These are phyloP conservation scores for Leucophenga varia DNA, from an alignment of 1,140 invertebrate genomes.

Conservation along the genomic window DNA sequence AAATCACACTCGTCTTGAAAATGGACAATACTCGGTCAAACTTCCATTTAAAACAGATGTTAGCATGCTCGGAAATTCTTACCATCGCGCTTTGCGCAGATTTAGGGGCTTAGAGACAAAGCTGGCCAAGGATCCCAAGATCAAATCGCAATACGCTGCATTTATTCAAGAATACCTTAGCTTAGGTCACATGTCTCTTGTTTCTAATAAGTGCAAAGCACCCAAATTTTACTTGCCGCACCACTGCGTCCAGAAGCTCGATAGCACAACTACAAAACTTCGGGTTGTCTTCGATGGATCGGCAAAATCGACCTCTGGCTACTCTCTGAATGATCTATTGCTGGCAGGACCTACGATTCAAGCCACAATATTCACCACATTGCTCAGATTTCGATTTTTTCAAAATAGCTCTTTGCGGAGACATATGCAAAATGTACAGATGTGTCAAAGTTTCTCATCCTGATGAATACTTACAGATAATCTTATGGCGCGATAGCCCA, in stretches of 20 bases:
- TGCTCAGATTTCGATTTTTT: constrained; percentile 51
- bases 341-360: constrained; percentile 18
- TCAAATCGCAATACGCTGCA: neutral
- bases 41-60: neutral
- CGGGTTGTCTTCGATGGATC: constrained; percentile 17
- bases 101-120: neutral
- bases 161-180: constrained; percentile 3
- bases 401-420: constrained; percentile 4
- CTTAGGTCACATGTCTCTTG: constrained; percentile 2
- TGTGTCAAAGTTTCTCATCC: constrained; percentile 6
- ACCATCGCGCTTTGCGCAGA: neutral
- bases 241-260: constrained; percentile 15
- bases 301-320: constrained; percentile 7
- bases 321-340: constrained; percentile 23
- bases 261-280: constrained; percentile 25
- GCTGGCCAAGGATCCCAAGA: neutral
- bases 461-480: constrained; percentile 11
- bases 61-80: constrained; percentile 3
- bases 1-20: too few species aligned
- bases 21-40: constrained; percentile 5
- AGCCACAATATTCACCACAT: constrained; percentile 32
- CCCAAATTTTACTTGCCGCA: constrained; percentile 13
- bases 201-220: neutral
- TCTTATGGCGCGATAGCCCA: constrained; percentile 2
- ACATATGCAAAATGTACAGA: constrained; percentile 24